These are phyloP conservation scores for Penelope pileata DNA, from an alignment of 2,113 vertebrate genomes.

Conservation along the genomic window DNA sequence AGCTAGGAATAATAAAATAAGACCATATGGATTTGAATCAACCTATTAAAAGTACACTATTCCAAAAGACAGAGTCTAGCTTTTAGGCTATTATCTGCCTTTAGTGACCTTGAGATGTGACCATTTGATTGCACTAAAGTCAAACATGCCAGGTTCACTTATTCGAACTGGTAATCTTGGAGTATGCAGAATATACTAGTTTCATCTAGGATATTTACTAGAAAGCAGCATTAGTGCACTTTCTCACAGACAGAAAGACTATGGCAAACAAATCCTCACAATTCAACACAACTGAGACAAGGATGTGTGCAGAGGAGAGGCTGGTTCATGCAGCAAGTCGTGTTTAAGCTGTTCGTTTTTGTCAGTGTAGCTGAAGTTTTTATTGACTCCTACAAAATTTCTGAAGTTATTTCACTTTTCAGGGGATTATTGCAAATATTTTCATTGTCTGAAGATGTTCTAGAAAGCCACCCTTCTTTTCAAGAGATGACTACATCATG, in stretches of 20 bases:
- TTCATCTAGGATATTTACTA: background rate
- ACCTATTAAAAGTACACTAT: background rate
- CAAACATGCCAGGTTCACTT: background rate
- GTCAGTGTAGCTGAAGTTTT: background rate
- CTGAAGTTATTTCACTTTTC: background rate
- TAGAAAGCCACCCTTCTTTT: background rate
- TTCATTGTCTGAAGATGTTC: background rate
- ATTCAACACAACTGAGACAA: background rate
- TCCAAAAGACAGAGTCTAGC: background rate
- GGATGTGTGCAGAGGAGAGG: background rate
- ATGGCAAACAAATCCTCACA: background rate
- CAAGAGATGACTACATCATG: background rate
- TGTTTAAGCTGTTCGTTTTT: background rate
- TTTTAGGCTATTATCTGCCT: background rate
- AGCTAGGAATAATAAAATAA: slow-evolving; percentile 47
- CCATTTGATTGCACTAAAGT: background rate
- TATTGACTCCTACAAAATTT: slow-evolving; percentile 34
- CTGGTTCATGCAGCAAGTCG: background rate
- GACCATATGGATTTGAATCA: slow-evolving; percentile 38
- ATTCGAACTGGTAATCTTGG: background rate
- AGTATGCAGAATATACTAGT: background rate
- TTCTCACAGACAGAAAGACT: background rate
- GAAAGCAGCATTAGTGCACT: background rate
- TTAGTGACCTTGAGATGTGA: background rate
- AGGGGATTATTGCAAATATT: background rate